These are phyloP conservation scores for Schizothorax lantsangensis DNA, from an alignment of 2,797 vertebrate species.

Conservation along the genomic window DNA sequence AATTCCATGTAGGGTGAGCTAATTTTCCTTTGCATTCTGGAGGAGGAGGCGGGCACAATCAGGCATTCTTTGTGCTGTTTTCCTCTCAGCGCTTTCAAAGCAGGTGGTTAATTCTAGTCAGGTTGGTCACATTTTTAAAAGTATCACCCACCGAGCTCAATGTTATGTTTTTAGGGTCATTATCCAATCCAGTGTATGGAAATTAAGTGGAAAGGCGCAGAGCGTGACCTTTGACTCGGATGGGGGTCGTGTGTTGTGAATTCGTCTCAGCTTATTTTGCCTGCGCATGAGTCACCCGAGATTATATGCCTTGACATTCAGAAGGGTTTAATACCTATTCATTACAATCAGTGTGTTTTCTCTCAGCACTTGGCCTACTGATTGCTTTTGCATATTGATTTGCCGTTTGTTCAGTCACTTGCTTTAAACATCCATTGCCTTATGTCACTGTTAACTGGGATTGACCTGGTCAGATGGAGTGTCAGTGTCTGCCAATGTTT, in stretches of 20 bases:
- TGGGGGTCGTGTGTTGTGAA: conserved; percentile 42
- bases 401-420: conserved; percentile 23
- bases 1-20: conserved; percentile 29
- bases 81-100: conserved; percentile 41
- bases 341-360: conserved; percentile 63
- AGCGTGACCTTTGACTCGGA: conserved; percentile 59
- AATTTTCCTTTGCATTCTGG: conserved; percentile 48
- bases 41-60: conserved; percentile 42
- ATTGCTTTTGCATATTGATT: conserved; percentile 63
- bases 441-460: conserved; percentile 43
- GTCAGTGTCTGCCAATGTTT: neutral
- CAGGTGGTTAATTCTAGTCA: conserved; percentile 62
- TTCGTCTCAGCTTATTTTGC: conserved; percentile 48
- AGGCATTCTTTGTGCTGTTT: conserved; percentile 44
- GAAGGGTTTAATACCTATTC: conserved; percentile 60
- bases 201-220: conserved; percentile 61
- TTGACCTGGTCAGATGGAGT: conserved; percentile 37
- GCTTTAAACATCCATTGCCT: conserved; percentile 34
- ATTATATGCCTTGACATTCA: conserved; percentile 59
- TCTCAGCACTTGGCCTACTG: conserved; percentile 54
- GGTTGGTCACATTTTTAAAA: conserved; percentile 48
- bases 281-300: conserved; percentile 57
- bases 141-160: conserved; percentile 16
- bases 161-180: conserved; percentile 49
- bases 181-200: conserved; percentile 55